Evolutionary conservation across 2,113 vertebrate species (phyloP), one percentile per base, ranked within the genome.

Genomic region (Centrocercus urophasianus): DNA sequence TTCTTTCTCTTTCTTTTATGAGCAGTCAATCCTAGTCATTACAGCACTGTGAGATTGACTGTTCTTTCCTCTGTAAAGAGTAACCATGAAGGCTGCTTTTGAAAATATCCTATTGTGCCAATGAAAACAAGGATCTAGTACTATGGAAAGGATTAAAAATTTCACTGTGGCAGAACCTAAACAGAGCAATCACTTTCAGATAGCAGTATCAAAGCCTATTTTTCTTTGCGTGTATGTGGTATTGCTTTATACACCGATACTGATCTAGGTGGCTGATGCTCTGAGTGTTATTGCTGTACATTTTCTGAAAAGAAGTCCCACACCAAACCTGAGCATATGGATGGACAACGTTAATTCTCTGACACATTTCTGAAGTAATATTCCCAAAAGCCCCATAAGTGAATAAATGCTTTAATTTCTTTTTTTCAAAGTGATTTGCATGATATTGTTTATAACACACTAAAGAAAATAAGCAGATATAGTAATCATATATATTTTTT

Each of bases 1-100:
- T 81, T 1, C 20, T 18, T 42, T 0, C 15, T 24, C 9, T 19
- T 57, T 2, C 8, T 43, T 18, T 11, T 18, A 2, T 11, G 2
- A 11, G 7, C 57, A 67, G 42, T 50, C 21, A 43, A 18, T 71
- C 19, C 13, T 12, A 56, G 45, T 0, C 10, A 48, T 40, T 52
- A 12, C 19, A 60, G 11, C 7, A 13, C 10, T 92, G 32, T 71
- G 17, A 78, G 32, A 18, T 1, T 78, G 21, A 52, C 50, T 60
- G 38, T 32, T 61, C 38, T 88, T 67, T 60, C 2, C 28, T 75
- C n/a, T 86, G 24, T 56, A 36, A 59, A 48, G 25, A 43, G 15
- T 18, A 52, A 22, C 4, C 6, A 28, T 38, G 19, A 52, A 79
- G 36, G 48, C 17, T 61, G 6, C 2, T 1, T 77, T 77, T 81